Conservation (phyloP, 2,113 vertebrate species). For the Cariama cristata region DNA sequence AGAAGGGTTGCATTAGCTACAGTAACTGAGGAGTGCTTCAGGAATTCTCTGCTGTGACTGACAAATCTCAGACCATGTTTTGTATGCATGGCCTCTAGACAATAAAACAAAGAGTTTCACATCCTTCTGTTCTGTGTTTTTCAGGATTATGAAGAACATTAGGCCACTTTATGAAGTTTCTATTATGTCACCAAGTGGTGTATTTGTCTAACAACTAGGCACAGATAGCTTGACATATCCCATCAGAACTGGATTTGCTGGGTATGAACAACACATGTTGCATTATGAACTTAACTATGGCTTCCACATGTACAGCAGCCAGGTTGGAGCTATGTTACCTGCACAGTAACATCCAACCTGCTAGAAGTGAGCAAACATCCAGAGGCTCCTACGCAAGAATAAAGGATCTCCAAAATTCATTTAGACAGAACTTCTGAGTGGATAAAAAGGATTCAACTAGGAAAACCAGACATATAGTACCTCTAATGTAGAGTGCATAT, state of each 20-base stretch:
- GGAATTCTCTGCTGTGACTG: not conserved
- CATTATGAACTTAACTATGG: not conserved
- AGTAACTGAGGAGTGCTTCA: not conserved
- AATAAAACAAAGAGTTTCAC: not conserved
- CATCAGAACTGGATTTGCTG: not conserved
- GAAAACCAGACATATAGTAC: not conserved
- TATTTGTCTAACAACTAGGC: not conserved
- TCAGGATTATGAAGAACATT: not conserved
- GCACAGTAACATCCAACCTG: not conserved
- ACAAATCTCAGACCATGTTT: not conserved
- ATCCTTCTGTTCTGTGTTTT: not conserved
- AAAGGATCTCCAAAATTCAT: not conserved
- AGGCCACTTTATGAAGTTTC: rapidly evolving
- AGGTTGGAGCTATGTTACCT: not conserved
- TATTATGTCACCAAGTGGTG: not conserved
- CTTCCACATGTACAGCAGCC: not conserved
- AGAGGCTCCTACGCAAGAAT: not conserved
- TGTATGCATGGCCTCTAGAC: not conserved
- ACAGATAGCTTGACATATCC: not conserved
- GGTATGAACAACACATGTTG: not conserved
- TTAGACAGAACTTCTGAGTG: not conserved
- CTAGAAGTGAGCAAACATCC: not conserved
- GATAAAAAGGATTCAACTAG: not conserved
- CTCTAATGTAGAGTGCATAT: not conserved
- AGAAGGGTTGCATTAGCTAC: not conserved